Evolutionary conservation across 2,797 vertebrate species (phyloP), one percentile per base, ranked within the genome.

Genomic region (Hirundo rustica): DNA sequence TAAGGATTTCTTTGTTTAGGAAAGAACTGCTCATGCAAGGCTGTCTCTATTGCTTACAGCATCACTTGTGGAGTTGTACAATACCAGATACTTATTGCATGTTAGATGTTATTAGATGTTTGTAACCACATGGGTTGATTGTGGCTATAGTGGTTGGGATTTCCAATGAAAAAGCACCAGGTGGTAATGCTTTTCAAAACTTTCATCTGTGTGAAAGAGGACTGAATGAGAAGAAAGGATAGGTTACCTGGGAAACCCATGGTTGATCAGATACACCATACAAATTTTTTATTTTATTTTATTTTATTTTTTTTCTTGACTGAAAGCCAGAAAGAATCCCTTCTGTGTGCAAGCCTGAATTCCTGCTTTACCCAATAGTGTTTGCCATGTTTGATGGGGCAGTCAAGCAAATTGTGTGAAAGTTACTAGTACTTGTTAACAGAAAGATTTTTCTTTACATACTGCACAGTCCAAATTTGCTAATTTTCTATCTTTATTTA

Each of bases 61-160:
- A 44, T 15, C n/a, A 25, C 9, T 83, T 53, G n/a, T 21, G 29
- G 26, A 88, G 8, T 16, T 57, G 10, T 53, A 23, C 21, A 72
- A 25, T 34, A n/a, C 7, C 5, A 0, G 36, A 3, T 34, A 11
- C 3, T 54, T 42, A 42, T 6, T 27, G 14, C 32, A 48, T 4
- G 36, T 38, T 38, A 38, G 36, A 38, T 38, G 10, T 38, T 38
- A 38, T 38, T 38, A 36, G 8, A 6, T 26, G 7, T 26, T 66
- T 2, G 40, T 60, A 83, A 38, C 15, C 44, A 21, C 14, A 20
- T 32, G 30, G 16, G 7, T 79, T 68, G 25, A 58, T 47, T 68
- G 12, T 78, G 66, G 19, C 54, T 68, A 6, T 32, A 44, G 5
- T 22, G 7, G 3, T 29, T 86, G 66, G 30, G 27, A 45, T 30